Conservation (phyloP, 2,888 invertebrate species). For the Eubasilissa splendida region DNA sequence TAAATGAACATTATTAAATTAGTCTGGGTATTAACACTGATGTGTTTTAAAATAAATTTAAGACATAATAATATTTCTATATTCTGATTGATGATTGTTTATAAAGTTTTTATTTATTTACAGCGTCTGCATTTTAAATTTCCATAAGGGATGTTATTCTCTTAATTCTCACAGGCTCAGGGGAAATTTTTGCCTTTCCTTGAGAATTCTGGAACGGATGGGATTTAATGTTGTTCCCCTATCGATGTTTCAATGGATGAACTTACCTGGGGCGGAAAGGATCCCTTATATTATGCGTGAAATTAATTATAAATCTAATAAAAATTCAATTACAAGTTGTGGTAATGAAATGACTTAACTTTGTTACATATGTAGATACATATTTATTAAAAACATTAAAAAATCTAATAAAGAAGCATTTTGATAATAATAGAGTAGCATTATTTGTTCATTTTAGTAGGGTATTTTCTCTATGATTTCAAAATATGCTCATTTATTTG, state of each 20-base stretch:
- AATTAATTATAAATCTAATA: conserved; percentile 44
- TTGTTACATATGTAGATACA: background rate
- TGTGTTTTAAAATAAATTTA: too few species aligned
- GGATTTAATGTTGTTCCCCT: conserved; percentile 74
- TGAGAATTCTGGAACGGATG: conserved; percentile 73
- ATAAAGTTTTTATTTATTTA: conserved; percentile 58
- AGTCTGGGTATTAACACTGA: too few species aligned
- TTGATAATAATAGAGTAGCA: too few species aligned
- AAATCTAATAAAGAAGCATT: too few species aligned
- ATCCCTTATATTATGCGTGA: conserved; percentile 77
- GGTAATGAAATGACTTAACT: conserved; percentile 1
- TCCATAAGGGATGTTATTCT: conserved; percentile 72
- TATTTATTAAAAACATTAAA: background rate
- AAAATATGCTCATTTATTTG: too few species aligned
- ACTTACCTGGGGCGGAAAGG: conserved; percentile 73
- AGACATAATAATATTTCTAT: too few species aligned
- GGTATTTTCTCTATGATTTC: too few species aligned
- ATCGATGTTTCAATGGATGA: conserved; percentile 71
- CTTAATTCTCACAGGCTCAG: conserved; percentile 74
- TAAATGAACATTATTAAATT: too few species aligned
- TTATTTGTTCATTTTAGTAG: too few species aligned
- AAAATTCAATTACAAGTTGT: background rate
- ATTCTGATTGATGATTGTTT: too few species aligned
- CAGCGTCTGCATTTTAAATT: conserved; percentile 74
- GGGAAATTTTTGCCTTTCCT: conserved; percentile 69